A percentile compares a stretch with the other conserved stretches of the same genome.
phyloP scores from a whole-genome alignment of 92 coral and sea anemone genomes.

The Phymanthus crucifer region DNA sequence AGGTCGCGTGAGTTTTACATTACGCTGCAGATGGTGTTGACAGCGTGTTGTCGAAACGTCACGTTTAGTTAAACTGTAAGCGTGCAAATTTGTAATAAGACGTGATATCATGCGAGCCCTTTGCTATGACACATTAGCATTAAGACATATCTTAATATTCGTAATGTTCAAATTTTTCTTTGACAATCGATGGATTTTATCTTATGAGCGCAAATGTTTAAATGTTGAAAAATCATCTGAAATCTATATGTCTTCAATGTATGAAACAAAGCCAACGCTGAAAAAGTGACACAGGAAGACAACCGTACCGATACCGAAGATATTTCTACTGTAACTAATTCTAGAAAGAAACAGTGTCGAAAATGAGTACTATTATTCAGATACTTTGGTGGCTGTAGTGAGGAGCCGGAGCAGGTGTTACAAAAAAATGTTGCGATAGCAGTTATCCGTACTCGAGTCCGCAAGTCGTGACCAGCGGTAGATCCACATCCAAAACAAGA shows the following conservation, averaged over 20 bases:
- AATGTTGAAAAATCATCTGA: not conserved
- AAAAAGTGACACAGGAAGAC: not conserved
- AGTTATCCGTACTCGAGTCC: not conserved
- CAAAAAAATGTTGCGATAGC: not conserved
- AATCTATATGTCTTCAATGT: not conserved
- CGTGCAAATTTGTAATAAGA: too few species aligned
- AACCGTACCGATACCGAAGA: not conserved
- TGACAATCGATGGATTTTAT: too few species aligned
- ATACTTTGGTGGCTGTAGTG: slow-evolving; percentile 13
- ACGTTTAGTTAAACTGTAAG: too few species aligned
- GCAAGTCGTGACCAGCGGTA: slow-evolving; percentile 18
- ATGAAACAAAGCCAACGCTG: not conserved
- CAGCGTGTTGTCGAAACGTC: too few species aligned
- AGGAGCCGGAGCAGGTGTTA: slow-evolving; percentile 17
- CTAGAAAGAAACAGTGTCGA: not conserved
- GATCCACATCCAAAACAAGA: slow-evolving; percentile 17
- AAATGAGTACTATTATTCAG: slow-evolving; percentile 17
- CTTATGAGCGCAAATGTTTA: too few species aligned
- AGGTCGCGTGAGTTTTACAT: too few species aligned
- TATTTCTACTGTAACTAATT: not conserved
- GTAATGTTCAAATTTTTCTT: too few species aligned
- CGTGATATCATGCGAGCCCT: too few species aligned
- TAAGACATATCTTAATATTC: too few species aligned
- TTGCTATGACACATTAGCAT: too few species aligned
- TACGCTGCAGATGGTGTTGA: too few species aligned